Percentiles rank a stretch among this genome's conserved stretches.
Conservation (phyloP, 1,140 invertebrate genomes). For the Belonocnema kinseyi region DNA sequence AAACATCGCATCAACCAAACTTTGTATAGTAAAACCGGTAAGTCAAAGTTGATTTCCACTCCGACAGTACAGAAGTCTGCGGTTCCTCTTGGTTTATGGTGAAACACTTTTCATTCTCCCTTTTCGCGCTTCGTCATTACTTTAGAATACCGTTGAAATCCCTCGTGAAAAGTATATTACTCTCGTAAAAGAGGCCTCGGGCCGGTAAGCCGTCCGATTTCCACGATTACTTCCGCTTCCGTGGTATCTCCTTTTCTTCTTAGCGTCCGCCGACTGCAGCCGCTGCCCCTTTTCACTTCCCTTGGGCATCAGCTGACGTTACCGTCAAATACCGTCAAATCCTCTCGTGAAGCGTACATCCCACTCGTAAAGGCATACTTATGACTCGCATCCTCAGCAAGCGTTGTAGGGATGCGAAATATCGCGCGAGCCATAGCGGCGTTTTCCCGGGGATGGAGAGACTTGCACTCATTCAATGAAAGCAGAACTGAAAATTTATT, state of each 20-base stretch:
- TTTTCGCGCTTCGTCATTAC: conserved; percentile 54
- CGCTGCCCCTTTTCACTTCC: conserved; percentile 43
- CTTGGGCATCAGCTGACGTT: conserved; percentile 41
- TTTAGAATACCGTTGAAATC: conserved; percentile 53
- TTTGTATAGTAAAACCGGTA: conserved; percentile 42
- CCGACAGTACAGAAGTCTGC: conserved; percentile 42
- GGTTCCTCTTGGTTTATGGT: conserved; percentile 41
- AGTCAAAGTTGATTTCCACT: conserved; percentile 53
- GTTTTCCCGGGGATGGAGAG: not conserved
- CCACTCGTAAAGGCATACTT: conserved; percentile 40
- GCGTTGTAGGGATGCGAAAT: not conserved
- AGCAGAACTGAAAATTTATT: conserved; percentile 4
- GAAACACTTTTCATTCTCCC: conserved; percentile 42
- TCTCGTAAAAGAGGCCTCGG: conserved; percentile 54
- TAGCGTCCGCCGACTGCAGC: conserved; percentile 14
- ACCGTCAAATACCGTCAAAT: conserved; percentile 45
- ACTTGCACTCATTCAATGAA: not conserved
- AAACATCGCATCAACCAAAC: conserved; percentile 38
- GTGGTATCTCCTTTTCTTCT: conserved; percentile 41
- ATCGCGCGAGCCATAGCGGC: not conserved
- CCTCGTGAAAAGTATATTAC: conserved; percentile 53
- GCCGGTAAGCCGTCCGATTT: conserved; percentile 57
- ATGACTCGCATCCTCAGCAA: conserved; percentile 14
- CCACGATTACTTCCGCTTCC: conserved; percentile 63
- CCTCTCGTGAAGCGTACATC: conserved; percentile 46